These are phyloP conservation scores for Cotesia glomerata DNA, from an alignment of 1,140 invertebrate species.

Conservation along the genomic window DNA sequence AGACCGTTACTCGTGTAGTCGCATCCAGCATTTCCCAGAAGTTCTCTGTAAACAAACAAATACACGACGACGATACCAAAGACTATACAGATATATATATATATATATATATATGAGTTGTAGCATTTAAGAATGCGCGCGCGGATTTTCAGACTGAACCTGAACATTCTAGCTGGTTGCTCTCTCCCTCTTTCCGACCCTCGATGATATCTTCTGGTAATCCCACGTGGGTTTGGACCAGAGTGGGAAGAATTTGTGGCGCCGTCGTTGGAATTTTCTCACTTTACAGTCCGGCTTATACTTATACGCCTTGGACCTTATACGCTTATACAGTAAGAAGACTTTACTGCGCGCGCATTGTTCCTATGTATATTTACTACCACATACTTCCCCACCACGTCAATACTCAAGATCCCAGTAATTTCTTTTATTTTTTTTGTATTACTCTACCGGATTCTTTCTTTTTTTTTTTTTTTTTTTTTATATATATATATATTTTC, in stretches of 20 bases:
- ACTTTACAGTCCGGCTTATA: slow-evolving; percentile 2
- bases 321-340: too few species aligned
- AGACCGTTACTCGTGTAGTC: slow-evolving; percentile 55
- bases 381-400: too few species aligned
- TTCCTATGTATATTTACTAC: too few species aligned
- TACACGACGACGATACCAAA: slow-evolving; percentile 34
- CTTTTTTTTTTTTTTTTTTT: too few species aligned
- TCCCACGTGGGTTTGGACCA: not conserved
- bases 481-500: too few species aligned
- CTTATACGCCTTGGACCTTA: too few species aligned
- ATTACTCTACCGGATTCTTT: too few species aligned
- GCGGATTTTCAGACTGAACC: slow-evolving; percentile 19
- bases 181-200: slow-evolving; percentile 9
- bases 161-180: slow-evolving; percentile 30
- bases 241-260: slow-evolving; percentile 34
- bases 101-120: too few species aligned
- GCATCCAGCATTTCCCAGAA: slow-evolving; percentile 56
- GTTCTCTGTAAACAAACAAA: slow-evolving; percentile 59
- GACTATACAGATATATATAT: too few species aligned
- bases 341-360: not conserved
- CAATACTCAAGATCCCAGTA: too few species aligned
- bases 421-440: too few species aligned
- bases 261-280: slow-evolving; percentile 30
- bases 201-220: not conserved
- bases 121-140: slow-evolving; percentile 15